Base-by-base conservation (phyloP, 1,140 invertebrate species). In the Lysiphlebus fabarum region DNA sequence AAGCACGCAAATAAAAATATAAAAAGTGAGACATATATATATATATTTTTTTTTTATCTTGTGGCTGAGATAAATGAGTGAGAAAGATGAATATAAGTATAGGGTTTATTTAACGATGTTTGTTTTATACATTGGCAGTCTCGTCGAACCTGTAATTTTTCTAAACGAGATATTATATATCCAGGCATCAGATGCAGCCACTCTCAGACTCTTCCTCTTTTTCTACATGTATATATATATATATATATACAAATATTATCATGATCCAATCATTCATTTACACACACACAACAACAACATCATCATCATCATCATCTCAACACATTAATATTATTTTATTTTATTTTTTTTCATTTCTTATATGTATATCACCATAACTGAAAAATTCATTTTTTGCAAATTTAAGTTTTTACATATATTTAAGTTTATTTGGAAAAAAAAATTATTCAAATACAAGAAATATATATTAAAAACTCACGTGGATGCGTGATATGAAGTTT, bases 121-220 rank as follows among this genome's bases (percentile, higher is more conserved):
- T 79, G 80, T 80, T 80, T 80, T 80, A 80, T 81, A 79, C 77
- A 79, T 79, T 78, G 76, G 77, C 76, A 79, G 76, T 71, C 75
- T 77, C 75, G 70, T 73, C 76, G 71, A 78, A 80, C 77, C 77
- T 79, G 76, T 79, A 79, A 79, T 79, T 74, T 79, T 77, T 79
- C 76, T 79, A 79, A 79, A 79, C 77, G 77, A 79, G 77, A 79
- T 79, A 79, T 79, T 79, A 65, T 26, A 26, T 62, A 78, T 75
- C 68, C 47, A 63, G 47, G 48, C 53, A 61, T 53, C 53, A 26
- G 44, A 26, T 26, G 17, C 49, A 61, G 41, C 38, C 42, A 53
- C 51, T 53, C 26, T 14, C 57, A 9, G 17, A 33, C 53, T 38
- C 47, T 56, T 45, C 40, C 41, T 41, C n/a, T n/a, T n/a, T n/a